phyloP scores from a whole-genome alignment of 1,140 invertebrate species.

The Ooceraea biroi region DNA sequence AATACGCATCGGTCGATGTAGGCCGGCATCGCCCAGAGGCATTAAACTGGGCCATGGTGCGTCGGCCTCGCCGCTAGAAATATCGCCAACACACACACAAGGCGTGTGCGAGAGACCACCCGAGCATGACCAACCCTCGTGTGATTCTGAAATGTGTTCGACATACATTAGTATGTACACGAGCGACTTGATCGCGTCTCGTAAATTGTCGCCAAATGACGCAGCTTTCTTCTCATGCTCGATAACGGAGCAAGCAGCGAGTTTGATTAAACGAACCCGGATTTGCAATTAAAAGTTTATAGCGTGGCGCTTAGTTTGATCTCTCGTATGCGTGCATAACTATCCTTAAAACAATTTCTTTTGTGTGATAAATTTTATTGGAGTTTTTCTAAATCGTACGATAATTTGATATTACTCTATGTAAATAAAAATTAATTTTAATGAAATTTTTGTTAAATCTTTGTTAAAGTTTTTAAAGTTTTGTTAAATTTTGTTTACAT shows the following conservation, averaged over 20 bases:
- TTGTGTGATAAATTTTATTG: background rate
- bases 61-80: slow-evolving; percentile 75
- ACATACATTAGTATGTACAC: no score
- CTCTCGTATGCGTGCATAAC: no score
- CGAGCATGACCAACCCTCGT: slow-evolving; percentile 57
- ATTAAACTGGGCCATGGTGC: slow-evolving; percentile 74
- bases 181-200: background rate
- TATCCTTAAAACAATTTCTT: background rate
- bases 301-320: no score
- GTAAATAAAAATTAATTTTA: no score
- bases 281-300: no score
- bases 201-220: background rate
- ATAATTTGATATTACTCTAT: no score
- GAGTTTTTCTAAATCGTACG: background rate
- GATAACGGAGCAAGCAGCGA: no score
- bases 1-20: slow-evolving; percentile 67
- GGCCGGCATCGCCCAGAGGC: slow-evolving; percentile 64
- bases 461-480: no score
- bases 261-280: no score
- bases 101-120: slow-evolving; percentile 48
- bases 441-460: no score
- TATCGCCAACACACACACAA: slow-evolving; percentile 62
- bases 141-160: slow-evolving; percentile 26
- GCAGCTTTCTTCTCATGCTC: background rate
- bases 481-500: no score